Percentiles rank a stretch among this genome's conserved stretches.
These are phyloP conservation scores for Drosophila pseudotalamancana DNA, from an alignment of 2,888 invertebrate genomes.

Conservation along the genomic window DNA sequence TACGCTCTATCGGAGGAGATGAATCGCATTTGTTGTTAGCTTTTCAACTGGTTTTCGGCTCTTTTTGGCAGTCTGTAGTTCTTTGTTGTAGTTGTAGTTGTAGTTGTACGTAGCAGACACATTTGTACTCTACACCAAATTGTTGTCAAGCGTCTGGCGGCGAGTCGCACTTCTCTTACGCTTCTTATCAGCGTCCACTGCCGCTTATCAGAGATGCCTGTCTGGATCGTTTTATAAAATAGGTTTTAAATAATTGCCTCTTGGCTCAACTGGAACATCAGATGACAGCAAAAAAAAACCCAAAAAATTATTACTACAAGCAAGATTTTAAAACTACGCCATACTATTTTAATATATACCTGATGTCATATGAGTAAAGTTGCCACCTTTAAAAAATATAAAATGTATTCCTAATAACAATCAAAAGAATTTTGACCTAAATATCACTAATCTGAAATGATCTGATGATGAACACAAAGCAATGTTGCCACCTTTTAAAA, in stretches of 20 bases:
- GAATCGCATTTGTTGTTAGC: slow-evolving; percentile 24
- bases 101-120: slow-evolving; percentile 4
- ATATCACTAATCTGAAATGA: too few species aligned
- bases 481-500: too few species aligned
- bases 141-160: slow-evolving; percentile 30
- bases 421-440: too few species aligned
- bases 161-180: slow-evolving; percentile 39
- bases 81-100: neutral
- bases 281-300: neutral
- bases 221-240: slow-evolving; percentile 35
- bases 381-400: neutral
- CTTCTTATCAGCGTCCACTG: slow-evolving; percentile 21
- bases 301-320: neutral
- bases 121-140: slow-evolving; percentile 1
- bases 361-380: neutral
- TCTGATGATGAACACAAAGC: too few species aligned
- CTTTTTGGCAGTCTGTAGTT: slow-evolving; percentile 5
- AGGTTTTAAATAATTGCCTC: slow-evolving; percentile 17
- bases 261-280: slow-evolving; percentile 8
- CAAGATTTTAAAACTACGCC: too few species aligned
- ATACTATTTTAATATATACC: too few species aligned
- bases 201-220: slow-evolving; percentile 39
- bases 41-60: slow-evolving; percentile 38
- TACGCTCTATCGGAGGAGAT: slow-evolving; percentile 19
- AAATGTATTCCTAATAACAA: too few species aligned